Conservation (phyloP, 2,888 invertebrate species). For the Catocala fraxini region DNA sequence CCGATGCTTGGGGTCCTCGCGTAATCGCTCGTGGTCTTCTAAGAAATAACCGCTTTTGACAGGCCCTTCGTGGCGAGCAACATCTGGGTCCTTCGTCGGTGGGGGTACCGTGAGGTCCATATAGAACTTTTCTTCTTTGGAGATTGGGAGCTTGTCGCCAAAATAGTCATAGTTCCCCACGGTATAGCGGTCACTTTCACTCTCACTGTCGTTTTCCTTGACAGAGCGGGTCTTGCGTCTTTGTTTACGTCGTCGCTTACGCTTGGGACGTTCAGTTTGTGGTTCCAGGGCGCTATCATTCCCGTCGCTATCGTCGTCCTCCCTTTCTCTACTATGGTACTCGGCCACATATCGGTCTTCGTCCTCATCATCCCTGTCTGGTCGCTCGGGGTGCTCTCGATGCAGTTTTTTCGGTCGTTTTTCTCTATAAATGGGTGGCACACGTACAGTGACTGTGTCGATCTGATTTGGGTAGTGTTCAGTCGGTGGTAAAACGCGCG, state of each 20-base stretch:
- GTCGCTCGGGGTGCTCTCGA: constrained; percentile 70
- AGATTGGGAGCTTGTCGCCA: constrained; percentile 71
- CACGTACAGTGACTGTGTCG: constrained; percentile 83
- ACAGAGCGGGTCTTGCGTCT: constrained; percentile 66
- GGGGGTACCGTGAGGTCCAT: constrained; percentile 68
- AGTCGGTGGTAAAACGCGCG: constrained; percentile 81
- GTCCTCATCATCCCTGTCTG: constrained; percentile 60
- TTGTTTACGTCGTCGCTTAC: constrained; percentile 70
- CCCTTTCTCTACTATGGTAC: constrained; percentile 33
- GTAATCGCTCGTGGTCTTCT: constrained; percentile 71
- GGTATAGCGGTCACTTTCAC: constrained; percentile 56
- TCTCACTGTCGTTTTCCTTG: constrained; percentile 38
- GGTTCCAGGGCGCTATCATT: constrained; percentile 64
- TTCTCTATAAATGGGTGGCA: constrained; percentile 82
- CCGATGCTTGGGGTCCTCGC: constrained; percentile 67
- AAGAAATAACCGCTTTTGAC: constrained; percentile 61
- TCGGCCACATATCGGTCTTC: constrained; percentile 47
- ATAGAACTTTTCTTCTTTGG: constrained; percentile 74
- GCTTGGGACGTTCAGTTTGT: constrained; percentile 65
- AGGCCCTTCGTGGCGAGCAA: constrained; percentile 67
- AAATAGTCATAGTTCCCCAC: constrained; percentile 77
- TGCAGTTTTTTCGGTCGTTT: constrained; percentile 80
- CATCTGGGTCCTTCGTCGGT: constrained; percentile 73
- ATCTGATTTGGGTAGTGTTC: constrained; percentile 83
- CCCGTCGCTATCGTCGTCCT: constrained; percentile 61